phyloP scores from a whole-genome alignment of 2,888 invertebrate genomes.

The Chalcis sispes region DNA sequence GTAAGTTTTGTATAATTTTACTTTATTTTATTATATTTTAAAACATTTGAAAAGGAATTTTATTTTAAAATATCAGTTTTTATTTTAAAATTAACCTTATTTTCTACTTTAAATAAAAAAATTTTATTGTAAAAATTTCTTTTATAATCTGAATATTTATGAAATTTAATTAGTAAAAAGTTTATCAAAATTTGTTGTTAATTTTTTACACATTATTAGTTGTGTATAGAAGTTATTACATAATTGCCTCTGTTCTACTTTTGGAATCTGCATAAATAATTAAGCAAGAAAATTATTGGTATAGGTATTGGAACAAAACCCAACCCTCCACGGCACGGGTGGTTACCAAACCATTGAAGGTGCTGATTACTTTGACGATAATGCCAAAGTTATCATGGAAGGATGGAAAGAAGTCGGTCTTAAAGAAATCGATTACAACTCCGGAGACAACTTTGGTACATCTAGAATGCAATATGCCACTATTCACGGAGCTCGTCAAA shows the following conservation, averaged over 20 bases:
- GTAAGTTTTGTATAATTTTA: neutral
- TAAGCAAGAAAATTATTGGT: neutral
- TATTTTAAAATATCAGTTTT: too few relatives aligned
- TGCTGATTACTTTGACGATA: constrained; percentile 5
- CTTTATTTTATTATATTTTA: too few relatives aligned
- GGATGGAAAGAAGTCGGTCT: constrained; percentile 81
- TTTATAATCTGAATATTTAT: neutral
- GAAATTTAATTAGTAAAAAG: too few relatives aligned
- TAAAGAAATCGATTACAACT: constrained; percentile 79
- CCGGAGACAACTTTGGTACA: constrained; percentile 79
- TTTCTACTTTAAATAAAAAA: too few relatives aligned
- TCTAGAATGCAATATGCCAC: constrained; percentile 81
- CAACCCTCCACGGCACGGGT: neutral
- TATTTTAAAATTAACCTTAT: too few relatives aligned
- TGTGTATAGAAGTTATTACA: too few relatives aligned
- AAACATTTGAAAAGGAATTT: too few relatives aligned
- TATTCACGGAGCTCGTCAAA: constrained; percentile 79
- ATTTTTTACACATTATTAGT: too few relatives aligned
- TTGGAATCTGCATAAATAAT: too few relatives aligned
- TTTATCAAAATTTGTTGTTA: too few relatives aligned
- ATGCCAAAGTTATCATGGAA: constrained; percentile 74
- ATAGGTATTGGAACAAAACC: neutral
- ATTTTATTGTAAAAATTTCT: too few relatives aligned
- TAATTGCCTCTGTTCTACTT: too few relatives aligned
- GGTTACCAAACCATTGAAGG: constrained; percentile 32